phyloP scores from a whole-genome alignment of 1,140 invertebrate species.

The Lerema accius region DNA sequence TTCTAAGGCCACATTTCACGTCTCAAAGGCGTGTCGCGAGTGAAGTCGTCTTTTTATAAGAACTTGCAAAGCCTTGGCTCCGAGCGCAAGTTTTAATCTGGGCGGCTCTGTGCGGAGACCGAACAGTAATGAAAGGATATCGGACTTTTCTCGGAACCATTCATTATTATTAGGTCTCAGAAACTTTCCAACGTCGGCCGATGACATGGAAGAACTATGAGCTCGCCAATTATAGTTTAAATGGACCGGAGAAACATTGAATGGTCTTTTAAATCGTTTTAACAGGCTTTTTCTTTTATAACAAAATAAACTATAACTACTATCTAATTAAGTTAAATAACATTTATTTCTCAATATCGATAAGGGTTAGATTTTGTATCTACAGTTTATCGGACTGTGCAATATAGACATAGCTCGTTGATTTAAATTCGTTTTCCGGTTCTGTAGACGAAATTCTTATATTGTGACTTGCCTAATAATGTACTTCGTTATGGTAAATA shows the following conservation, averaged over 20 bases:
- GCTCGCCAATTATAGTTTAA: conserved; percentile 63
- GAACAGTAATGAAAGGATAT: conserved; percentile 79
- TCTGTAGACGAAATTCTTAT: no score
- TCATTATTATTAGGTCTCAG: conserved; percentile 78
- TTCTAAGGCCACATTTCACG: conserved; percentile 52
- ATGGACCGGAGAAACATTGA: conserved; percentile 37
- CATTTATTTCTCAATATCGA: no score
- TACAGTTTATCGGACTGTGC: no score
- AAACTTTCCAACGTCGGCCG: conserved; percentile 63
- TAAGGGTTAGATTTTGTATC: no score
- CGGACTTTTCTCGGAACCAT: conserved; percentile 72
- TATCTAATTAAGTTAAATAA: no score
- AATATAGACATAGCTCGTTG: no score
- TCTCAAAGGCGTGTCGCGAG: conserved; percentile 55
- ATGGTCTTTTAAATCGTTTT: no score
- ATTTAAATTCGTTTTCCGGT: no score
- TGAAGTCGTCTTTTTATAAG: conserved; percentile 54
- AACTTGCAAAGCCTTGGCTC: conserved; percentile 54
- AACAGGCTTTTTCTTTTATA: no score
- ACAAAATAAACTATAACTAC: no score
- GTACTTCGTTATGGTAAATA: no score
- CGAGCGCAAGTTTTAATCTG: conserved; percentile 78
- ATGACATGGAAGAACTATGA: conserved; percentile 70
- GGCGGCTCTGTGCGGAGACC: conserved; percentile 51
- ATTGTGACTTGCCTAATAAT: no score